These are phyloP conservation scores for Galemys pyrenaicus DNA, from an alignment of 2,113 vertebrate genomes.

Conservation along the genomic window DNA sequence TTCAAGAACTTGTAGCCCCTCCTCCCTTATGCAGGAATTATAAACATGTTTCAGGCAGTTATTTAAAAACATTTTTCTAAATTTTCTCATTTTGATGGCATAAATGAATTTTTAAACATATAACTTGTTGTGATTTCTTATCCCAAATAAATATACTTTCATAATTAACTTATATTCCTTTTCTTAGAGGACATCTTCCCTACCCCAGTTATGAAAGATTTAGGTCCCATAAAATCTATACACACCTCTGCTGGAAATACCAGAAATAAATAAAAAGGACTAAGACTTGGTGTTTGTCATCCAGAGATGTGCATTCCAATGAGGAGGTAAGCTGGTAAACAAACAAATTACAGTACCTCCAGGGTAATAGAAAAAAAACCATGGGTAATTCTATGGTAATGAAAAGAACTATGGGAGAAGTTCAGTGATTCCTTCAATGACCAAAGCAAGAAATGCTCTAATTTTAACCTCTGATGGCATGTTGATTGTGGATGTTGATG, in stretches of 20 bases:
- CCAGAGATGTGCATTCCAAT: background rate
- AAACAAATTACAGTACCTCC: background rate
- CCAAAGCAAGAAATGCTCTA: background rate
- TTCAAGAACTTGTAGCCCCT: background rate
- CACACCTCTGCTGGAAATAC: background rate
- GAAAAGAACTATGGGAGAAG: background rate
- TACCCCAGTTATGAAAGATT: background rate
- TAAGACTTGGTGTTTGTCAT: background rate
- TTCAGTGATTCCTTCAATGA: background rate
- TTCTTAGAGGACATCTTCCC: background rate
- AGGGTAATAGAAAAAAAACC: background rate
- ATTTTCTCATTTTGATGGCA: background rate
- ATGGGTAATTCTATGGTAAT: too few species aligned
- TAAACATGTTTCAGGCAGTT: background rate
- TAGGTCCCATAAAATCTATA: background rate
- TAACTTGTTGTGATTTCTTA: background rate
- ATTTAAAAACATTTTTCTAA: constrained; percentile 6
- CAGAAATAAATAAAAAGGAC: background rate
- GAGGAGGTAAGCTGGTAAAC: background rate
- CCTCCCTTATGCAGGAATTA: background rate
- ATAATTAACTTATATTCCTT: background rate
- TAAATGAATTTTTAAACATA: background rate
- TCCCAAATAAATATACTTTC: constrained; percentile 32
- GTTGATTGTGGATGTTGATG: background rate
- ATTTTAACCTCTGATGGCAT: background rate